Conservation (phyloP, 1,140 invertebrate species). For the Temnothorax longispinosus region DNA sequence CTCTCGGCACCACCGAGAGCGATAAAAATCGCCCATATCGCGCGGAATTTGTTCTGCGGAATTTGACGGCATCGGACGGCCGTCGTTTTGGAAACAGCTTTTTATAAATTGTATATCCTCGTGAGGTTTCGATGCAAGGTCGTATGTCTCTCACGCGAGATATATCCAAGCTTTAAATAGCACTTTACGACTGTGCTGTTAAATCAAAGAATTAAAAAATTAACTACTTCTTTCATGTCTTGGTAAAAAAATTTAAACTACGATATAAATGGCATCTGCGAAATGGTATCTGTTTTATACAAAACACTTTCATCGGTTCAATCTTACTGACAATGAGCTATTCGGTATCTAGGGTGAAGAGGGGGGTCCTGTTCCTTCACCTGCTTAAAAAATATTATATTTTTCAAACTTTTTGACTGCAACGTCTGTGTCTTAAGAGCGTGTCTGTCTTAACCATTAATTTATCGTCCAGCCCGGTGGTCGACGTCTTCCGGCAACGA, state of each 20-base stretch:
- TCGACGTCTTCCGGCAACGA: background rate
- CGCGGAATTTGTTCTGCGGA: slow-evolving; percentile 7
- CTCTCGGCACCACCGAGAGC: background rate
- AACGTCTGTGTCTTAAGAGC: background rate
- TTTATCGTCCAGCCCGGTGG: slow-evolving; percentile 10
- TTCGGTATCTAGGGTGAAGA: background rate
- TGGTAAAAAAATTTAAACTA: background rate
- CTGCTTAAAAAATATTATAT: background rate
- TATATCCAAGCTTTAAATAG: background rate
- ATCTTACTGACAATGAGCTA: background rate
- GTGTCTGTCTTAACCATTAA: background rate
- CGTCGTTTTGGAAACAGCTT: background rate
- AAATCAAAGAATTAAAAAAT: background rate
- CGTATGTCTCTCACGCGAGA: background rate
- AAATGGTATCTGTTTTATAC: background rate
- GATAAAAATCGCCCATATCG: slow-evolving; percentile 38
- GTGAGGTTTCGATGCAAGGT: background rate
- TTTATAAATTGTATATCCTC: background rate
- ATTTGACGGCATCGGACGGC: background rate
- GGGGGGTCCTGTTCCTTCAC: background rate
- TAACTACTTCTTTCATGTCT: background rate
- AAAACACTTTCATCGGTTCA: background rate
- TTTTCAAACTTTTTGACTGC: background rate
- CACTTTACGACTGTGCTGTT: background rate
- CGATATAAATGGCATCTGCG: background rate